A percentile compares a stretch with the other conserved stretches of the same genome.
Evolutionary conservation across 2,113 vertebrate genomes (phyloP).

Genomic region (Passer domesticus): DNA sequence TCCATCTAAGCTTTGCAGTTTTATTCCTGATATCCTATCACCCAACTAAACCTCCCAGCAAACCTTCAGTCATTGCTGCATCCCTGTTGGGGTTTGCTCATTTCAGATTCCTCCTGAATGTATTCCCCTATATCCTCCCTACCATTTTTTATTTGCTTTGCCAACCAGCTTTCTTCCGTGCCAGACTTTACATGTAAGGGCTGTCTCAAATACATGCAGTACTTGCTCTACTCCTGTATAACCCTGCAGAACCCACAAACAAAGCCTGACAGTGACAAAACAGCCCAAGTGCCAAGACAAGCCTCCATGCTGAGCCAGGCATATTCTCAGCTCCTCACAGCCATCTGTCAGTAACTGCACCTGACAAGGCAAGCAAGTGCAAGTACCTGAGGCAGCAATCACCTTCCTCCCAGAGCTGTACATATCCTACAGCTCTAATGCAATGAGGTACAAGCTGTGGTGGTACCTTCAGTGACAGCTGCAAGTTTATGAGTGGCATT

Average conservation of each 20-base stretch:
- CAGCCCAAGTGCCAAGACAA: neutral
- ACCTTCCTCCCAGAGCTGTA: neutral
- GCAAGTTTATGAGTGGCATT: neutral
- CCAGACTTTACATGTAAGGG: neutral
- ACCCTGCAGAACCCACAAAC: neutral
- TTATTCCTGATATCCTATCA: neutral
- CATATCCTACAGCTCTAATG: neutral
- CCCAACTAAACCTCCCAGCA: neutral
- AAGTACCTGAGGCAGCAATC: neutral
- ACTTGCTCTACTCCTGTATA: neutral
- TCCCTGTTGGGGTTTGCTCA: neutral
- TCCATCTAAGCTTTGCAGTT: neutral
- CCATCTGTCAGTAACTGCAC: constrained; percentile 10
- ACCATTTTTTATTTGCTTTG: neutral
- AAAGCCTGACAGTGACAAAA: neutral
- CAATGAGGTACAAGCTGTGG: neutral
- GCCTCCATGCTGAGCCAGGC: constrained; percentile 17
- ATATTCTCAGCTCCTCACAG: neutral
- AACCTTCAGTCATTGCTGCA: neutral
- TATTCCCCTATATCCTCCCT: neutral
- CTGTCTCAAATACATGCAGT: neutral
- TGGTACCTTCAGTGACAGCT: neutral
- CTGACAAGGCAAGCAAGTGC: neutral
- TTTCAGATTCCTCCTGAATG: neutral
- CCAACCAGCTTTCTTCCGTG: neutral